Evolutionary conservation across 2,888 invertebrate species (phyloP).

Genomic region (Frankliniella intonsa): DNA sequence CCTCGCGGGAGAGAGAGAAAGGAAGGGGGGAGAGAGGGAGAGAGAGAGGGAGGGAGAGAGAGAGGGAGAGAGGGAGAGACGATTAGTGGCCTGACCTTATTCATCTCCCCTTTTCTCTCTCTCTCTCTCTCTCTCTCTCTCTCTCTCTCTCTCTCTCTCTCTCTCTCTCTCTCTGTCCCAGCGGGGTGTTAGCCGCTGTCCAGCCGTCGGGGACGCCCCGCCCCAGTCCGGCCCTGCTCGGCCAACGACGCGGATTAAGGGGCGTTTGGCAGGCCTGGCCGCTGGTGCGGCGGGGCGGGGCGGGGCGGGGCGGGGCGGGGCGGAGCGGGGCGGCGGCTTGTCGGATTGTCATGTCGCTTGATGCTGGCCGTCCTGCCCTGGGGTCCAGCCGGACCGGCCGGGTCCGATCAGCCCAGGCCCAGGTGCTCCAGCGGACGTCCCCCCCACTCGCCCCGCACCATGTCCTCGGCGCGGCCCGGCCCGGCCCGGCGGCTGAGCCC

Average conservation of each 20-base stretch:
- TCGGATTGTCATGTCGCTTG: constrained; percentile 4
- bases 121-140: neutral
- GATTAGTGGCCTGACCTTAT: no score
- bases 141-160: neutral
- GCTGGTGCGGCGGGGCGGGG: no score
- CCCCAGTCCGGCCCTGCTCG: no score
- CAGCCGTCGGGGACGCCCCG: no score
- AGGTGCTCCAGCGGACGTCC: neutral
- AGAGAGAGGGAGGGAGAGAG: constrained; percentile 27
- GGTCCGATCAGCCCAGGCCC: neutral
- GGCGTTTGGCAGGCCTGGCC: no score
- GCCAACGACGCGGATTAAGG: no score
- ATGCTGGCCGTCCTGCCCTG: neutral
- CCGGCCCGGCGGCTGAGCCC: no score
- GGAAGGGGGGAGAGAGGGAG: neutral
- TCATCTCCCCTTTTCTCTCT: no score
- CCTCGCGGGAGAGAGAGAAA: neutral
- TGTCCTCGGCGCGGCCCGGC: no score
- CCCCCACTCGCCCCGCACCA: no score
- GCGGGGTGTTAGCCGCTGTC: no score
- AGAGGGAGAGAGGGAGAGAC: neutral
- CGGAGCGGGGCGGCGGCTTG: neutral
- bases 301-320: neutral
- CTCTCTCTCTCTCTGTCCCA: neutral
- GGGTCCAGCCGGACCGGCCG: neutral